Evolutionary conservation across 1,140 invertebrate genomes (phyloP), one percentile per base, ranked within the genome.

Genomic region (Drosophila arawakana): DNA sequence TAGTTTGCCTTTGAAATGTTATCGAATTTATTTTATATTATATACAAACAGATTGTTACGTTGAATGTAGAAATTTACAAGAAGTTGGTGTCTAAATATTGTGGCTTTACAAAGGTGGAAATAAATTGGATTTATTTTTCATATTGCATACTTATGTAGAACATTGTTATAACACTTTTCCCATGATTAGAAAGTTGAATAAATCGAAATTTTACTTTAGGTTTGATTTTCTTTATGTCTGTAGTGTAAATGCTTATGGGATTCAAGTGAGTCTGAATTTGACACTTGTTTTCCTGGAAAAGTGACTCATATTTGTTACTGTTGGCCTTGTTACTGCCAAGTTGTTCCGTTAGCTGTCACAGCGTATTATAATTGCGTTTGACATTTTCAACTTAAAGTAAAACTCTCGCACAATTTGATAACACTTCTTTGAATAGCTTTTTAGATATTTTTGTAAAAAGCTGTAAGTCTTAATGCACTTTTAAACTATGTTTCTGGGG

Each of bases 301-400:
- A 44, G 46, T 62, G 18, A 1, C 1, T 21, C 1, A 21, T 21
- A 21, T 21, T 21, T 21, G 18, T 21, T 21, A 21, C 18, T 21
- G 49, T 55, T 30, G 3, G 25, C 25, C 25, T 30, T 30, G 3
- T 30, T 30, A 30, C 25, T 46, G 10, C n/a, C 35, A 35, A 44
- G 30, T 15, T 9, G 54, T 58, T 54, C 58, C 25, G 6, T 30
- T 30, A 30, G 25, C 25, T 30, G 25, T 18, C 7, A 66, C 13
- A 55, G 34, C 34, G 47, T 52, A 9, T 44, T 4, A 10, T 35
- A 63, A 63, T 63, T 52, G 61, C n/a, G 21, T 35, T 44, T 15
- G 5, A 50, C 37, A 34, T 11, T 41, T 15, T 25, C 10, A 9
- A 25, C 47, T 21, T 18, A 25, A 21, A 46, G n/a, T 7, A 15